Evolutionary conservation across 2,888 invertebrate species (phyloP).

Genomic region (Sceliomorpha sp.): DNA sequence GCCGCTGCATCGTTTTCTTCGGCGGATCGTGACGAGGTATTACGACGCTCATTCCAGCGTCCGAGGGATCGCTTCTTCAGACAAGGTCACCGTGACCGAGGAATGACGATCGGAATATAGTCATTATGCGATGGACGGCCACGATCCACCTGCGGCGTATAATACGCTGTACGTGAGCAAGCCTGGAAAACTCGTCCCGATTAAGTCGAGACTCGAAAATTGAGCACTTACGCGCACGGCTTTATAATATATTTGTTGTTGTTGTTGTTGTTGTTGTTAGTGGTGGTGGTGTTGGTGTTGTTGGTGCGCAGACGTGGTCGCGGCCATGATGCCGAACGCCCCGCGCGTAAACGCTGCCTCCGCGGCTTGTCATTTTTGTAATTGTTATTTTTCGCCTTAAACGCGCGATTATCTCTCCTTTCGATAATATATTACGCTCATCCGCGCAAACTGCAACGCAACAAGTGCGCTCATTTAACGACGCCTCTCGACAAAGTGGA

Average conservation of each 20-base stretch:
- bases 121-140: constrained; percentile 58
- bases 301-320: too few relatives aligned
- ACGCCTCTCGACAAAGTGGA: constrained; percentile 22
- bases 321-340: too few relatives aligned
- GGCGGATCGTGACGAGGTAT: constrained; percentile 50
- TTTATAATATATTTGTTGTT: constrained; percentile 48
- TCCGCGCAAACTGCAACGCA: constrained; percentile 7
- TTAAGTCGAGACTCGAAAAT: constrained; percentile 42
- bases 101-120: constrained; percentile 60
- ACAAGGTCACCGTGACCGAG: constrained; percentile 55
- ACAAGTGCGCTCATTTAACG: constrained; percentile 26
- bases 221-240: constrained; percentile 45
- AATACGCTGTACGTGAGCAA: constrained; percentile 35
- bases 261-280: too few relatives aligned
- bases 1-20: constrained; percentile 48
- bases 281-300: too few relatives aligned
- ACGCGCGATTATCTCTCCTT: constrained; percentile 28
- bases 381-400: constrained; percentile 39
- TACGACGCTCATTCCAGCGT: constrained; percentile 43
- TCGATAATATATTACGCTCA: background rate
- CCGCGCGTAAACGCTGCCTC: constrained; percentile 17
- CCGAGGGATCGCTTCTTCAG: constrained; percentile 44
- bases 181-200: constrained; percentile 48
- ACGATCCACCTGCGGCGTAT: constrained; percentile 56
- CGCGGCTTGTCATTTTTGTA: constrained; percentile 44